A percentile compares a stretch with the other conserved stretches of the same genome.
These are phyloP conservation scores for Pycnonotus jocosus DNA, from an alignment of 2,113 vertebrate genomes.

Conservation along the genomic window DNA sequence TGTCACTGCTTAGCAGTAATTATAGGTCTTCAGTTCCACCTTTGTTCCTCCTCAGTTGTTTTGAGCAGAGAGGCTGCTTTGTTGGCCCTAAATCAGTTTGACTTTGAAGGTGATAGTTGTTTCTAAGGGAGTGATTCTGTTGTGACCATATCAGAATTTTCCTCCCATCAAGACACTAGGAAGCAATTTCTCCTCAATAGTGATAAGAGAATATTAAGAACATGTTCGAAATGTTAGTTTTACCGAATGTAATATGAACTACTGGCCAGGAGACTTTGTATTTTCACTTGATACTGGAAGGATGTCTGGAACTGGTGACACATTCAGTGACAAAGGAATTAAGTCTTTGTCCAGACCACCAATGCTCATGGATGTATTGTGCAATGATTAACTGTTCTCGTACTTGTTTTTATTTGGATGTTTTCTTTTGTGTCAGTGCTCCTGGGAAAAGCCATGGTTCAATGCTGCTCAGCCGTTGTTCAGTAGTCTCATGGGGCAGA, in stretches of 20 bases:
- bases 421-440: slow-evolving; percentile 40
- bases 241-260: neutral
- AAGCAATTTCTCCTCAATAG: neutral
- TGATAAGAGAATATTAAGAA: neutral
- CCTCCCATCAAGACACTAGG: neutral
- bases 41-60: neutral
- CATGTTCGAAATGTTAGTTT: neutral
- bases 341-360: neutral
- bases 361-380: neutral
- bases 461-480: neutral
- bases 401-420: slow-evolving; percentile 1
- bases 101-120: neutral
- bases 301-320: neutral
- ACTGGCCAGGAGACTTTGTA: neutral
- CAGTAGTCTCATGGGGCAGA: neutral
- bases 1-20: neutral
- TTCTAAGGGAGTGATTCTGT: neutral
- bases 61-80: neutral
- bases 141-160: neutral
- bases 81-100: neutral
- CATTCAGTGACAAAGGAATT: neutral
- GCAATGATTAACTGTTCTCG: slow-evolving; percentile 38
- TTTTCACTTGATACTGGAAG: neutral
- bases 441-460: slow-evolving; percentile 14
- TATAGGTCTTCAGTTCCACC: neutral